phyloP scores from a whole-genome alignment of 2,113 vertebrate genomes.

The Sceloporus undulatus region DNA sequence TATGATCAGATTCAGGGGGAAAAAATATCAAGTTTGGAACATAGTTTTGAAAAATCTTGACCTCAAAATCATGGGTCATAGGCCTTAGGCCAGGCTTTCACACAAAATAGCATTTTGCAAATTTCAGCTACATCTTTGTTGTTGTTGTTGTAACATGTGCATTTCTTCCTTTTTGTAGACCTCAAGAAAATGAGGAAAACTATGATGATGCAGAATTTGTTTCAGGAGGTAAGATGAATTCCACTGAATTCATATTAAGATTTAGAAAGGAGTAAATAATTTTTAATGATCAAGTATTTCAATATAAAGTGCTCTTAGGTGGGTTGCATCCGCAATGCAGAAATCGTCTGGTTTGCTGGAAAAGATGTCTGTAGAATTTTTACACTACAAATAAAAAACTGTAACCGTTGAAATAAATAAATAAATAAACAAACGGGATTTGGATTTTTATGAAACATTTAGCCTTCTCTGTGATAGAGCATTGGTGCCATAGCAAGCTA shows the following conservation, averaged over 20 bases:
- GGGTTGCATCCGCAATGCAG: no score
- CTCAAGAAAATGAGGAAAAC: constrained; percentile 79
- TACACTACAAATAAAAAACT: no score
- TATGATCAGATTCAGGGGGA: background rate
- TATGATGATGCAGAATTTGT: constrained; percentile 83
- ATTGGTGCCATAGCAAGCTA: no score
- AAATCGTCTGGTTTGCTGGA: no score
- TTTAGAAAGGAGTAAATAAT: background rate
- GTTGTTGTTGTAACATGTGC: constrained; percentile 36
- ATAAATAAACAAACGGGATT: no score
- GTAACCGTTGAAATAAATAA: no score
- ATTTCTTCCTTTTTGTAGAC: constrained; percentile 69
- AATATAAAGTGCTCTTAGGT: background rate
- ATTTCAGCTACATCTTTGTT: background rate
- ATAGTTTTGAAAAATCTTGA: background rate
- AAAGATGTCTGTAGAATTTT: no score
- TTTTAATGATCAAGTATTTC: background rate
- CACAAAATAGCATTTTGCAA: background rate
- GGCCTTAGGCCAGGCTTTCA: rapidly evolving
- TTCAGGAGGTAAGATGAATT: constrained; percentile 70
- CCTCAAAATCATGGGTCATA: background rate
- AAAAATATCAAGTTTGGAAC: background rate
- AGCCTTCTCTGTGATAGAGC: no score
- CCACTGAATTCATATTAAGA: constrained; percentile 24
- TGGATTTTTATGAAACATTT: no score